phyloP scores from a whole-genome alignment of 2,113 vertebrate genomes.

The Himantopus leucocephalus region DNA sequence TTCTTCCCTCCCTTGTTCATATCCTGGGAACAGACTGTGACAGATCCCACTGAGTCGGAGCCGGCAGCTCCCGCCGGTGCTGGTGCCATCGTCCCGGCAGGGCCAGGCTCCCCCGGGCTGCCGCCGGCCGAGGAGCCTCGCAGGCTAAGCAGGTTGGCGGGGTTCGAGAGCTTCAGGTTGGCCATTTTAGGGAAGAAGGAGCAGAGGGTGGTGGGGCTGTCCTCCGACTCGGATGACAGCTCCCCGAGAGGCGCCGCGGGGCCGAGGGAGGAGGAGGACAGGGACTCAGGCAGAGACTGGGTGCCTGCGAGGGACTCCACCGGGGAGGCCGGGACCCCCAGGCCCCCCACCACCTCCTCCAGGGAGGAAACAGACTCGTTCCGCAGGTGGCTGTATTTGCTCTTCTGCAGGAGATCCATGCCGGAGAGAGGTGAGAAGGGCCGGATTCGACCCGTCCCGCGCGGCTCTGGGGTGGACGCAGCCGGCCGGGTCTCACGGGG shows the following conservation, averaged over 20 bases:
- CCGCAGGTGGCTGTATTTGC: slow-evolving; percentile 93
- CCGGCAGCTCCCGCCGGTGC: not conserved
- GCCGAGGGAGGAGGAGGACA: slow-evolving; percentile 86
- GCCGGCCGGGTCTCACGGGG: slow-evolving; percentile 7
- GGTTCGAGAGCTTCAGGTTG: slow-evolving; percentile 88
- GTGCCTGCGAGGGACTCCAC: not conserved
- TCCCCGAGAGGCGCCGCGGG: slow-evolving; percentile 78
- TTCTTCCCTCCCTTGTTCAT: slow-evolving; percentile 97
- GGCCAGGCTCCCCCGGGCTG: not conserved
- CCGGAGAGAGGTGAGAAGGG: not conserved
- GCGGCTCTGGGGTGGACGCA: not conserved
- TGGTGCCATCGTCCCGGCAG: not conserved
- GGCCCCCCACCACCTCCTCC: slow-evolving; percentile 64
- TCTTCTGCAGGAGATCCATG: slow-evolving; percentile 92
- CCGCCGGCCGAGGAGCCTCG: slow-evolving; percentile 16
- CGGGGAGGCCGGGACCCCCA: not conserved
- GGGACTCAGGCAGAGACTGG: slow-evolving; percentile 73
- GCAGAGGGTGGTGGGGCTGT: slow-evolving; percentile 93
- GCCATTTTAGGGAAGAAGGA: slow-evolving; percentile 96
- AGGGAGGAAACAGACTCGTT: slow-evolving; percentile 88
- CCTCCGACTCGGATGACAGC: slow-evolving; percentile 71
- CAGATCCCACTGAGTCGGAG: slow-evolving; percentile 77
- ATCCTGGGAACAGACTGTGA: slow-evolving; percentile 89
- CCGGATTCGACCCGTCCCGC: fast-evolving
- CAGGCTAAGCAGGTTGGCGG: slow-evolving; percentile 80